Percentiles rank a stretch among this genome's conserved stretches.
phyloP scores from a whole-genome alignment of 1,140 invertebrate species.

The Saccostrea glomerata region DNA sequence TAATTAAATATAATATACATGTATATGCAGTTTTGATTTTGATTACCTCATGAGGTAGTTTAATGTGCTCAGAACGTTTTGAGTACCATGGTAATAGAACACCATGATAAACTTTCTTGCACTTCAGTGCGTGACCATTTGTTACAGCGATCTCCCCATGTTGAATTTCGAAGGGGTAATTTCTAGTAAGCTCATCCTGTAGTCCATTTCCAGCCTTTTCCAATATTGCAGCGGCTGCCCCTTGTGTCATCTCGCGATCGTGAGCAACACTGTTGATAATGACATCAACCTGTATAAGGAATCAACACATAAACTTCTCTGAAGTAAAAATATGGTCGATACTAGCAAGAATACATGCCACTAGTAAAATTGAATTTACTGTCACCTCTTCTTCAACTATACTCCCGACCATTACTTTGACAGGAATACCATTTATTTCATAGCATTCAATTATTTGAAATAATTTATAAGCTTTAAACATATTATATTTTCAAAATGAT shows the following conservation, averaged over 20 bases:
- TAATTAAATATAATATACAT: not conserved
- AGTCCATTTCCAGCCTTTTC: not conserved
- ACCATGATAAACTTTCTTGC: slow-evolving; percentile 14
- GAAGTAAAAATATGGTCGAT: no score
- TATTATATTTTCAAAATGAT: no score
- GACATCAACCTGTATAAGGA: not conserved
- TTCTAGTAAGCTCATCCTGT: not conserved
- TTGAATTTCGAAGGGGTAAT: not conserved
- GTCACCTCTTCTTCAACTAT: no score
- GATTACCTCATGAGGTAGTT: no score
- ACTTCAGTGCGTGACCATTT: slow-evolving; percentile 11
- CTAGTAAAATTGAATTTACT: no score
- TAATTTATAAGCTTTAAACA: no score
- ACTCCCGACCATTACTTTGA: no score
- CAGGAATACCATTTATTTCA: no score
- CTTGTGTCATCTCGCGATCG: not conserved
- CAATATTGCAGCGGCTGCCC: not conserved
- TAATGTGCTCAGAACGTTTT: not conserved
- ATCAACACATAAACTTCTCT: no score
- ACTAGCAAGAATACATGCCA: no score
- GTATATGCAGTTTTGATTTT: no score
- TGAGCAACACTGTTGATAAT: not conserved
- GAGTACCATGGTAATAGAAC: slow-evolving; percentile 43
- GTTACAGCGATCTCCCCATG: slow-evolving; percentile 22
- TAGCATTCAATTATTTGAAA: no score